These are phyloP conservation scores for Microcebus griseorufus DNA, from an alignment of 2,113 vertebrate species.

Conservation along the genomic window DNA sequence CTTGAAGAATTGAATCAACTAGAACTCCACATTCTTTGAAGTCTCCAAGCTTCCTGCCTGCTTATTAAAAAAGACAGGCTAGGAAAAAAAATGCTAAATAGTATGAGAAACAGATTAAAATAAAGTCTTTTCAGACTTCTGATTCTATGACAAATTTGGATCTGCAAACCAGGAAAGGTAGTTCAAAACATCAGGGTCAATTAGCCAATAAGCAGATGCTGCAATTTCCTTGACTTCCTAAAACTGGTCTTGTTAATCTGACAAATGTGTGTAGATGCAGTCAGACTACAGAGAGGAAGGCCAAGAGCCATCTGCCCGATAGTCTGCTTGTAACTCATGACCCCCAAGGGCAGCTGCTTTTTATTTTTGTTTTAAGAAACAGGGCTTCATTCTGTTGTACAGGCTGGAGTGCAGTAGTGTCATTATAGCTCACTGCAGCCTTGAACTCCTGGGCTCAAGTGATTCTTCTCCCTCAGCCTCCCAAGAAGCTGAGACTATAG, in stretches of 20 bases:
- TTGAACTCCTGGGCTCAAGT: too few relatives aligned
- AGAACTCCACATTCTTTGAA: constrained; percentile 83
- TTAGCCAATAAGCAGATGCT: not conserved
- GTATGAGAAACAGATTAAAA: constrained; percentile 77
- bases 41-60: constrained; percentile 73
- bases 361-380: too few relatives aligned
- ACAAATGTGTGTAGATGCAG: not conserved
- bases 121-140: constrained; percentile 48
- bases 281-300: not conserved
- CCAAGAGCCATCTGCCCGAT: not conserved
- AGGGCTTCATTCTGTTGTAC: too few relatives aligned
- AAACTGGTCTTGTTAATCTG: not conserved
- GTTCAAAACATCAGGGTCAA: constrained; percentile 28
- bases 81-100: constrained; percentile 77
- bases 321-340: not conserved
- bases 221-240: not conserved
- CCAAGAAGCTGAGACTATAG: too few relatives aligned
- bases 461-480: too few relatives aligned
- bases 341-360: not conserved
- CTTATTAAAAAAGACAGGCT: constrained; percentile 81
- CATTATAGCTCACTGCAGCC: too few relatives aligned
- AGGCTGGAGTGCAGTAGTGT: too few relatives aligned
- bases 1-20: constrained; percentile 81
- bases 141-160: constrained; percentile 49
- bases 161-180: constrained; percentile 37